These are phyloP conservation scores for Piscicola geometra DNA, from an alignment of 2,888 invertebrate species.

Conservation along the genomic window DNA sequence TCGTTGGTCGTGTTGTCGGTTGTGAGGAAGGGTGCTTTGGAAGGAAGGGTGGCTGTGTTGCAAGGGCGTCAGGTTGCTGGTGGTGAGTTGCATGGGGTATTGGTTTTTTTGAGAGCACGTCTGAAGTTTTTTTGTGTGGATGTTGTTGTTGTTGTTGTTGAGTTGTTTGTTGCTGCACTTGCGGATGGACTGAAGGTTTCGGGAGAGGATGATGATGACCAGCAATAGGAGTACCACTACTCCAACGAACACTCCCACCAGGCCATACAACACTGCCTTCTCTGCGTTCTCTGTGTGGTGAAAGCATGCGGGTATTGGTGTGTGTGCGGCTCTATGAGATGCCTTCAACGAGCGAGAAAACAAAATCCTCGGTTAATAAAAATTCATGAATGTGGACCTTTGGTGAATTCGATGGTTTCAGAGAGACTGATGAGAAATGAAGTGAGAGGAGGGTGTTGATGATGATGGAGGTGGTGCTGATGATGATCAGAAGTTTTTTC, in stretches of 20 bases:
- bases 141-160: neutral
- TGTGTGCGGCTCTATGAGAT: neutral
- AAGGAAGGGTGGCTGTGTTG: neutral
- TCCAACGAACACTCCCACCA: constrained; percentile 7
- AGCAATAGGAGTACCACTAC: neutral
- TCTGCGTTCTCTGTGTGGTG: constrained; percentile 57
- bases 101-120: too few species aligned
- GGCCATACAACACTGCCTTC: constrained; percentile 16
- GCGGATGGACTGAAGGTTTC: neutral
- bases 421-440: neutral
- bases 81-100: neutral
- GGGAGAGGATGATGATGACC: neutral
- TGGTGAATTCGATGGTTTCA: neutral
- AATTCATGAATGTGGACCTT: neutral
- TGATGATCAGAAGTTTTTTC: neutral
- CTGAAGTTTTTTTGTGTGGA: too few species aligned
- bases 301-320: constrained; percentile 60
- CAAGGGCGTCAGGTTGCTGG: neutral
- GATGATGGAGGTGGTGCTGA: neutral
- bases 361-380: too few species aligned
- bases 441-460: constrained; percentile 4
- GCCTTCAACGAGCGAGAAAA: too few species aligned
- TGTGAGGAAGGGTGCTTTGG: neutral
- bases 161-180: neutral
- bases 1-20: neutral